Evolutionary conservation across 2,888 invertebrate species (phyloP).

Genomic region (Drosophila lacicola): DNA sequence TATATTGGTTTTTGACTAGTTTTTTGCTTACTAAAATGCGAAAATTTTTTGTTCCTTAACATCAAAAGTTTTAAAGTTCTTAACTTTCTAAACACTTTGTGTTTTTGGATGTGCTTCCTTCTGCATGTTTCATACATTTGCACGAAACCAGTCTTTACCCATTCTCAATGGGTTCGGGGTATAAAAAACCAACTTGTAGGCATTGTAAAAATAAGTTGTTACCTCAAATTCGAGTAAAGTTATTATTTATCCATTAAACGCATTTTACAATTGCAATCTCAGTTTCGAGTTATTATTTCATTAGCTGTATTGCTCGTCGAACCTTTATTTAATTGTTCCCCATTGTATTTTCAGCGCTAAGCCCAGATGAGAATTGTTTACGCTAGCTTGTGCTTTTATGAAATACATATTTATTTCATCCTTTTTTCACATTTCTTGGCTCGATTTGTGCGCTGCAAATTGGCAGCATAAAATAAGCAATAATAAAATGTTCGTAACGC

Average conservation of each 20-base stretch:
- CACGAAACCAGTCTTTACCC: too few relatives aligned
- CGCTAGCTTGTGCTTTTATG: constrained; percentile 6
- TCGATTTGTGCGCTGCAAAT: background rate
- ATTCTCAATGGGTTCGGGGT: background rate
- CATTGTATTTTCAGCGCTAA: background rate
- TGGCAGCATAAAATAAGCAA: constrained; percentile 12
- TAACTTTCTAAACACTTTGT: too few relatives aligned
- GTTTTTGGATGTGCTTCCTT: too few relatives aligned
- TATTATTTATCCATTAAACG: background rate
- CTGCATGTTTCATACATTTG: too few relatives aligned
- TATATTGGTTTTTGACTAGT: constrained; percentile 32
- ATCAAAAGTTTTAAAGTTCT: too few relatives aligned
- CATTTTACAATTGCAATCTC: background rate
- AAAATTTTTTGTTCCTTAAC: too few relatives aligned
- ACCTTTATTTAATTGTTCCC: background rate
- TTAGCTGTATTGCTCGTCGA: constrained; percentile 14
- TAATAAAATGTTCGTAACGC: background rate
- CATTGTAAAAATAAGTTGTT: background rate
- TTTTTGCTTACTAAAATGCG: background rate
- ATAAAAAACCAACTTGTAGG: background rate
- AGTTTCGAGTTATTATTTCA: constrained; percentile 5
- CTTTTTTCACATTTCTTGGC: constrained; percentile 7
- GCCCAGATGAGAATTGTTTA: constrained; percentile 1
- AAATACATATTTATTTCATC: constrained; percentile 3
- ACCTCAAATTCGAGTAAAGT: background rate